These are phyloP conservation scores for Spisula subtruncata DNA, from an alignment of 2,888 invertebrate species.

Conservation along the genomic window DNA sequence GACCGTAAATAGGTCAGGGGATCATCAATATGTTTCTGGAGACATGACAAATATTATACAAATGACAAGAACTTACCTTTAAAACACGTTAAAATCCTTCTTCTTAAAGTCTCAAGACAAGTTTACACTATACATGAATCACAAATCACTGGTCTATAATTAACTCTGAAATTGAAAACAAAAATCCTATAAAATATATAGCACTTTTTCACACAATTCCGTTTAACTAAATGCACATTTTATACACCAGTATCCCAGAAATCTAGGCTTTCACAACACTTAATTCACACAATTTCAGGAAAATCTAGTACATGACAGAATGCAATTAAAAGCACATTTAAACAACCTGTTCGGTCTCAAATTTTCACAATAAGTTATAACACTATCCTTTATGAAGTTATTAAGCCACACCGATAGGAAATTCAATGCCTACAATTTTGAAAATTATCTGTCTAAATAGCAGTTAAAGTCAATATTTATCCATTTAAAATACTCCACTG, in stretches of 20 bases:
- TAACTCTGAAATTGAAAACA: slow-evolving; percentile 12
- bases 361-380: not conserved
- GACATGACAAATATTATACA: too few relatives aligned
- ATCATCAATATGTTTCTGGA: too few relatives aligned
- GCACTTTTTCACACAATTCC: not conserved
- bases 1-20: too few relatives aligned
- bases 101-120: not conserved
- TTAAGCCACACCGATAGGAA: slow-evolving; percentile 13
- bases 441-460: slow-evolving; percentile 31
- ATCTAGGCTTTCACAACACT: slow-evolving; percentile 6
- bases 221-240: not conserved
- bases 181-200: not conserved
- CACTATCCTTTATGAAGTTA: slow-evolving; percentile 12
- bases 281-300: slow-evolving; percentile 9
- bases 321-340: slow-evolving; percentile 6
- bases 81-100: not conserved
- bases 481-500: slow-evolving; percentile 37
- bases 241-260: not conserved
- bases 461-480: slow-evolving; percentile 44
- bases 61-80: not conserved
- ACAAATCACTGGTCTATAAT: not conserved
- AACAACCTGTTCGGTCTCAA: slow-evolving; percentile 22
- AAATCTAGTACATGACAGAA: slow-evolving; percentile 11
- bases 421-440: slow-evolving; percentile 24
- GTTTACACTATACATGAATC: not conserved